phyloP scores from a whole-genome alignment of 1,140 invertebrate genomes.

The Octopus sinensis region DNA sequence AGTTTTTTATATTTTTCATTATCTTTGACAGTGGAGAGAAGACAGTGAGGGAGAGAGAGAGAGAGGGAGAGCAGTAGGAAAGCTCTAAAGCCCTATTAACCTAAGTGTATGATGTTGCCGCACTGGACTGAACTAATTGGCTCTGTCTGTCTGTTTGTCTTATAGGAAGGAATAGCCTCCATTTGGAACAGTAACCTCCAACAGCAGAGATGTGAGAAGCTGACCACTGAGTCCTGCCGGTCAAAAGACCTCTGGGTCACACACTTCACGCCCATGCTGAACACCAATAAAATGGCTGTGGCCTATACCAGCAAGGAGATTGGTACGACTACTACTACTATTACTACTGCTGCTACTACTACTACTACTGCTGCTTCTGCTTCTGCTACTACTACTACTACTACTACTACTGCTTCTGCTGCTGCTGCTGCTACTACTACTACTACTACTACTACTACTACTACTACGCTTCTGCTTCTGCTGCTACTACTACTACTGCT shows the following conservation, averaged over 20 bases:
- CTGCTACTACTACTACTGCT: no score
- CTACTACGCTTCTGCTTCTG: no score
- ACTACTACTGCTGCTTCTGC: no score
- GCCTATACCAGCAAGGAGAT: constrained; percentile 59
- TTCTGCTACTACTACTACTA: no score
- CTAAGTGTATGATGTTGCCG: no score
- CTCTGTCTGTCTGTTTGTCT: neutral
- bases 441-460: no score
- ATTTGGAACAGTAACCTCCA: constrained; percentile 52
- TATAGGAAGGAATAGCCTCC: constrained; percentile 53
- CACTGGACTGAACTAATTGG: no score
- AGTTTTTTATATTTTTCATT: no score
- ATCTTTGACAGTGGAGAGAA: neutral
- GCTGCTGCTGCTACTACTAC: no score
- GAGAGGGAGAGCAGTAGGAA: neutral
- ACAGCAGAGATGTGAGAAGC: constrained; percentile 45
- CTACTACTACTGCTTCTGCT: no score
- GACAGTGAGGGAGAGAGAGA: neutral
- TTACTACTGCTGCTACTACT: no score
- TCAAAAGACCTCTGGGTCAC: constrained; percentile 57
- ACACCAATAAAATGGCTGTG: constrained; percentile 57
- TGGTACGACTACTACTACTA: constrained; percentile 34
- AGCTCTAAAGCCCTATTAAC: neutral
- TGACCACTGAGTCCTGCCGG: constrained; percentile 52
- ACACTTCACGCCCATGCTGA: constrained; percentile 53